Conservation (phyloP, 2,113 vertebrate species). For the Spilogale gracilis region DNA sequence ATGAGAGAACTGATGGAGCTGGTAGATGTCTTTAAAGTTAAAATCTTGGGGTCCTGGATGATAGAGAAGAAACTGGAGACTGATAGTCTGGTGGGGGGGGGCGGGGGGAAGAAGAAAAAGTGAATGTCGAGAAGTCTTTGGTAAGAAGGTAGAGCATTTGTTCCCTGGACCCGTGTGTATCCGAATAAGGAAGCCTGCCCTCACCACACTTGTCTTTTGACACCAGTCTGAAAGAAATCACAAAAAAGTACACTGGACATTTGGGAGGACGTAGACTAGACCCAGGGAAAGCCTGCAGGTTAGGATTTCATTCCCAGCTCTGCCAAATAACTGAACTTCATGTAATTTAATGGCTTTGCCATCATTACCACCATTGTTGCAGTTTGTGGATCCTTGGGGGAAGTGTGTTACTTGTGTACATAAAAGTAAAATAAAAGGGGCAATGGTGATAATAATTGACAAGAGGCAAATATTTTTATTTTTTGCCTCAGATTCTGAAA, state of each 20-base stretch:
- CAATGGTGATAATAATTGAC: background rate
- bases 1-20: background rate
- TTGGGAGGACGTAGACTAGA: background rate
- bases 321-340: background rate
- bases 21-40: background rate
- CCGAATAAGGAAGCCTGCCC: background rate
- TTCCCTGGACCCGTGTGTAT: conserved; percentile 24
- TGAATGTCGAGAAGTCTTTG: background rate
- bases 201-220: background rate
- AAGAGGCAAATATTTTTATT: conserved; percentile 26
- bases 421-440: conserved; percentile 34
- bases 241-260: background rate
- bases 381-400: background rate
- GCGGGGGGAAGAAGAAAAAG: background rate
- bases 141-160: background rate
- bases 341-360: background rate
- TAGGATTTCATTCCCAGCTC: conserved; percentile 13
- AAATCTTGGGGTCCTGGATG: background rate
- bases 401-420: background rate
- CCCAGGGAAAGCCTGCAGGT: background rate
- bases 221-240: background rate
- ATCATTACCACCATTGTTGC: background rate
- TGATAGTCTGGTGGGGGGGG: background rate
- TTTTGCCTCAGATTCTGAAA: conserved; percentile 60
- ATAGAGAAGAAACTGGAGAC: background rate